Evolutionary conservation across 2,797 vertebrate species (phyloP).

Genomic region (Echeneis naucrates): DNA sequence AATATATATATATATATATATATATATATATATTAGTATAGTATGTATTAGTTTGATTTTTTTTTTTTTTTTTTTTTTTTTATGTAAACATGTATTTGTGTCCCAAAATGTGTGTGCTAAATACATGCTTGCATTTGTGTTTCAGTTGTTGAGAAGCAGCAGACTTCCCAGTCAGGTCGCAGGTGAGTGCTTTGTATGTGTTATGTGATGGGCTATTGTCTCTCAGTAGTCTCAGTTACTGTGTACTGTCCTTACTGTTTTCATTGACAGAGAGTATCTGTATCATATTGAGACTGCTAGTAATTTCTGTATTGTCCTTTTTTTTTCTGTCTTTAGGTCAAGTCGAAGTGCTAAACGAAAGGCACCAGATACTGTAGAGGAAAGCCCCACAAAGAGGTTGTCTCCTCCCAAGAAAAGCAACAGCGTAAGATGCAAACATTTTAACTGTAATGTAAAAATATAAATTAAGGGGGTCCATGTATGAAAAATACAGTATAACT

Average conservation of each 20-base stretch:
- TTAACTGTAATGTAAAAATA: not conserved
- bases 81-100: not conserved
- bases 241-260: not conserved
- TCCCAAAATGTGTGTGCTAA: not conserved
- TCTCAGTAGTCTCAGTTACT: not conserved
- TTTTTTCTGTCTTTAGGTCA: slow-evolving; percentile 70
- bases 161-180: slow-evolving; percentile 13
- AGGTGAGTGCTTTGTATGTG: slow-evolving; percentile 65
- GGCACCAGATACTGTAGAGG: slow-evolving; percentile 76
- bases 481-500: not conserved
- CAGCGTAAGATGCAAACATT: slow-evolving; percentile 74
- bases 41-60: no score
- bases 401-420: slow-evolving; percentile 86
- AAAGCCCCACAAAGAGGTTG: slow-evolving; percentile 82
- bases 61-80: no score
- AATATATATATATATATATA: no score
- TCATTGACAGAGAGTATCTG: not conserved
- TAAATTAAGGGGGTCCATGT: not conserved
- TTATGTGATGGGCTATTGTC: not conserved
- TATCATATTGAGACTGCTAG: not conserved
- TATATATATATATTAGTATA: no score
- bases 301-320: not conserved
- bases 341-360: slow-evolving; percentile 88
- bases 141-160: slow-evolving; percentile 64
- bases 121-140: slow-evolving; percentile 32